Evolutionary conservation across 2,888 invertebrate genomes (phyloP).

Genomic region (Metalampra italica): DNA sequence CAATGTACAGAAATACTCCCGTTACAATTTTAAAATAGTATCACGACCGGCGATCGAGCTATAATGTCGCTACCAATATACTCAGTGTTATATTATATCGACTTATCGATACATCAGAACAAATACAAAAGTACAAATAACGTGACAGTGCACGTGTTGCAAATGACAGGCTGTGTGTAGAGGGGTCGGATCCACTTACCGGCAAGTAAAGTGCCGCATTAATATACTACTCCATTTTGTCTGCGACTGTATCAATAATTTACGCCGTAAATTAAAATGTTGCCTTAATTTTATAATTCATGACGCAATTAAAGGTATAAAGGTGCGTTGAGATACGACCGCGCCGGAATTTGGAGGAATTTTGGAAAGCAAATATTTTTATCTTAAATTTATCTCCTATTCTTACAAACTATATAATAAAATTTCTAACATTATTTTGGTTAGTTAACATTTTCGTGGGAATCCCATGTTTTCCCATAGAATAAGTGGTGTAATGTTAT

Average conservation of each 20-base stretch:
- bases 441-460: too few relatives aligned
- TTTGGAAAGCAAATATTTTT: too few relatives aligned
- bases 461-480: too few relatives aligned
- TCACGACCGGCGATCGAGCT: too few relatives aligned
- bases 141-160: not conserved
- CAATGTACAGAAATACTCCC: too few relatives aligned
- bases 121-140: not conserved
- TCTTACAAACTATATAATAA: too few relatives aligned
- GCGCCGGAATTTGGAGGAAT: not conserved
- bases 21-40: too few relatives aligned
- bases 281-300: slow-evolving; percentile 14
- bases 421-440: too few relatives aligned
- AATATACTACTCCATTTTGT: not conserved
- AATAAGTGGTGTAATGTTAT: too few relatives aligned
- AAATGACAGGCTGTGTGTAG: slow-evolving; percentile 1
- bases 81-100: not conserved
- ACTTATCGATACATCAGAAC: not conserved
- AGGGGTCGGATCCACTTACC: not conserved
- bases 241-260: not conserved
- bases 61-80: too few relatives aligned
- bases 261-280: not conserved
- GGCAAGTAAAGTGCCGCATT: not conserved
- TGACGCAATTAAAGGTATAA: not conserved
- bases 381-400: too few relatives aligned
- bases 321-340: not conserved